Conservation (phyloP, 2,113 vertebrate species). For the Clarias macrocephalus region DNA sequence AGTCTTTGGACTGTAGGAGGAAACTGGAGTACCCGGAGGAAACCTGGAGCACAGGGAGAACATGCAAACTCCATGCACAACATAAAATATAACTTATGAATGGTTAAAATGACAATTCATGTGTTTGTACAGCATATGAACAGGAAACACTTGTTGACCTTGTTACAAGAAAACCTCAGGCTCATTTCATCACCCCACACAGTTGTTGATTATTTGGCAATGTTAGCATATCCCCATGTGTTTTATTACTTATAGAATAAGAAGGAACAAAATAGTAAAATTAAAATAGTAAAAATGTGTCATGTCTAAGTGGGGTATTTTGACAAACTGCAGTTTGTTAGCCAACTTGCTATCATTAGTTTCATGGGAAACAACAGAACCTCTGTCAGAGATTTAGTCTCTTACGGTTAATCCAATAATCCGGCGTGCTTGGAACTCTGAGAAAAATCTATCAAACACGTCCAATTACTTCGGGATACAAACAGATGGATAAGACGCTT, state of each 20-base stretch:
- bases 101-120: too few species aligned
- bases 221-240: not conserved
- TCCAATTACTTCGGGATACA: not conserved
- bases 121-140: too few species aligned
- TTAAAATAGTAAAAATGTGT: not conserved
- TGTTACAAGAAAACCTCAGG: not conserved
- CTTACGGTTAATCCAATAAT: not conserved
- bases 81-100: not conserved
- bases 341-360: not conserved
- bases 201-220: too few species aligned
- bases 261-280: not conserved
- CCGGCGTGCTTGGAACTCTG: not conserved
- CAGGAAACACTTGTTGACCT: not conserved
- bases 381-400: not conserved
- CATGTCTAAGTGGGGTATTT: not conserved
- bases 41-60: too few species aligned
- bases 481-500: not conserved
- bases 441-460: not conserved
- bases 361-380: not conserved
- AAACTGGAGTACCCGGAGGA: too few species aligned
- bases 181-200: not conserved
- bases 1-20: too few species aligned
- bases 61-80: too few species aligned
- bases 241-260: too few species aligned
- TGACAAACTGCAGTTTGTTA: not conserved